phyloP scores from a whole-genome alignment of 2,797 vertebrate genomes.

The Trachops cirrhosus region DNA sequence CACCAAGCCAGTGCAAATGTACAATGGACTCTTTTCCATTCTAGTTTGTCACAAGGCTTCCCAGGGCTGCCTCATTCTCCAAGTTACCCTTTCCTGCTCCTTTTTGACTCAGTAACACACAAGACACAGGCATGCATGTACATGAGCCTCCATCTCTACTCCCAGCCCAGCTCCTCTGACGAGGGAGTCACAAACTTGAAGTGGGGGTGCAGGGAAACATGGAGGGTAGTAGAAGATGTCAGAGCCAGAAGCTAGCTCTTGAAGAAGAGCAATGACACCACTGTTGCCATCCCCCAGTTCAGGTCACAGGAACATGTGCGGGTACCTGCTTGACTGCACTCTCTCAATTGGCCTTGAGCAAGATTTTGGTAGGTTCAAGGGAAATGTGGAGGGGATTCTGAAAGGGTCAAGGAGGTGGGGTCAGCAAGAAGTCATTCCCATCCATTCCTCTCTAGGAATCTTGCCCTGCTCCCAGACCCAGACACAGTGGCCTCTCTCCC shows the following conservation, averaged over 20 bases:
- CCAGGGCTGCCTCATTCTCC: background rate
- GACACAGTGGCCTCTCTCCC: background rate
- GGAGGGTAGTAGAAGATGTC: background rate
- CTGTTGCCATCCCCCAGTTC: background rate
- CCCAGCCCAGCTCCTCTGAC: background rate
- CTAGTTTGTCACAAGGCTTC: background rate
- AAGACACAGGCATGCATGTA: fast-evolving
- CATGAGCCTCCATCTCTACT: background rate
- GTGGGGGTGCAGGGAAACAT: background rate
- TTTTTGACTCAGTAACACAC: background rate
- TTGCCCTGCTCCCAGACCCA: background rate
- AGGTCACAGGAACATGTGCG: background rate
- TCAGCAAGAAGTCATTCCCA: background rate
- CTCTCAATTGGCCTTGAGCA: background rate
- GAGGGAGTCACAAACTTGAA: background rate
- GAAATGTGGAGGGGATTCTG: constrained; percentile 48
- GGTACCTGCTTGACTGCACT: background rate
- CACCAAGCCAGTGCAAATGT: background rate
- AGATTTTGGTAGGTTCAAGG: constrained; percentile 67
- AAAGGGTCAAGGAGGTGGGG: background rate
- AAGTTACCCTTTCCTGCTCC: background rate
- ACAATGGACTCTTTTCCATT: background rate
- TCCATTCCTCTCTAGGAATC: background rate
- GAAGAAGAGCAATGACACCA: background rate
- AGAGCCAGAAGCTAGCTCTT: background rate